A percentile compares a stretch with the other conserved stretches of the same genome.
These are phyloP conservation scores for Ailurus styani DNA, from an alignment of 2,113 vertebrate genomes.

Conservation along the genomic window DNA sequence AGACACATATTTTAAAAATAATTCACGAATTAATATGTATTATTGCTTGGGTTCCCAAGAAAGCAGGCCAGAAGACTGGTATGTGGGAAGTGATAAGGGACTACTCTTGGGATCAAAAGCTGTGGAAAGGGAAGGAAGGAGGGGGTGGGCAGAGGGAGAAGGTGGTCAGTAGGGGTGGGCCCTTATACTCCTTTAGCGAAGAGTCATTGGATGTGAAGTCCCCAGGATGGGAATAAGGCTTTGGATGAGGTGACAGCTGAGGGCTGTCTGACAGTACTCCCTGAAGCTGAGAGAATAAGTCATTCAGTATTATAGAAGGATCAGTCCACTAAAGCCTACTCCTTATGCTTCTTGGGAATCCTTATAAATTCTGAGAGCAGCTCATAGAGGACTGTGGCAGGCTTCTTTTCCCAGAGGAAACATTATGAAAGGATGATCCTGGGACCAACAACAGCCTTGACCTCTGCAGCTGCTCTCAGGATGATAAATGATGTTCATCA, in stretches of 20 bases:
- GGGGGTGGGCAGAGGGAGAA: background rate
- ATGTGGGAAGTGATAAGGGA: background rate
- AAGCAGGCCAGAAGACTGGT: background rate
- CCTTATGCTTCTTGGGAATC: background rate
- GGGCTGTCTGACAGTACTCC: background rate
- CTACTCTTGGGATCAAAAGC: background rate
- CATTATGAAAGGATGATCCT: background rate
- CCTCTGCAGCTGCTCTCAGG: background rate
- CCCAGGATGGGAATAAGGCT: background rate
- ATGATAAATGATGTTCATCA: background rate
- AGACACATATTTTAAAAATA: background rate
- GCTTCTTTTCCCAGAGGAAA: background rate
- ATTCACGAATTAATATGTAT: background rate
- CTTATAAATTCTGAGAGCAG: background rate
- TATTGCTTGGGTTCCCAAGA: background rate
- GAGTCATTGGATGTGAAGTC: background rate
- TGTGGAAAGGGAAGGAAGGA: background rate
- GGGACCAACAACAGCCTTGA: background rate
- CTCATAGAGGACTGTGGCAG: background rate
- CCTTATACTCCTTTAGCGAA: background rate
- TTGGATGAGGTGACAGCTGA: background rate
- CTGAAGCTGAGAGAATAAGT: background rate
- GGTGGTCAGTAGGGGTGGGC: rapidly evolving
- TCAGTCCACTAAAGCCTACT: background rate
- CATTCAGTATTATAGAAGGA: background rate